Evolutionary conservation across 2,113 vertebrate species (phyloP).

Genomic region (Chlorodrepanis virens): DNA sequence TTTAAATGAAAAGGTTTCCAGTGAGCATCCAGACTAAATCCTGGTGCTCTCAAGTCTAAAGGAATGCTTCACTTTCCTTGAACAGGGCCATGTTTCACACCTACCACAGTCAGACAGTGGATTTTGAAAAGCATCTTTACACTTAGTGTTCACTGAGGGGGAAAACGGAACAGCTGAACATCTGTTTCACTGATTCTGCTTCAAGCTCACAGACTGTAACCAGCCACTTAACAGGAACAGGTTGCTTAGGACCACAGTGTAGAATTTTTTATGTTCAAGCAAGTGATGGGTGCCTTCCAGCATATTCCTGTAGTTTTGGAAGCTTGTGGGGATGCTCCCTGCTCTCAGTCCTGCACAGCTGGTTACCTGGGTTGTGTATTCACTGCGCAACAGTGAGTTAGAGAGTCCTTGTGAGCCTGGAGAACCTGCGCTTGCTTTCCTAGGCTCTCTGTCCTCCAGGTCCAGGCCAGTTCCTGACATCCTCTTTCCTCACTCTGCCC

Average conservation of each 20-base stretch:
- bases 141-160: neutral
- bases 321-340: neutral
- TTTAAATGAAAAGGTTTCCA: neutral
- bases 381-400: neutral
- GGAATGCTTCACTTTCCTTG: neutral
- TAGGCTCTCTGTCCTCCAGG: neutral
- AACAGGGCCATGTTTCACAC: neutral
- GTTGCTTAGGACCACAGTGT: neutral
- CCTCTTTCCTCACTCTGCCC: neutral
- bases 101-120: neutral
- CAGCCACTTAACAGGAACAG: neutral
- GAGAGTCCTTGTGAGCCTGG: neutral
- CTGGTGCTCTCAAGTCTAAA: neutral
- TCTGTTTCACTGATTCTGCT: neutral
- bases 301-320: neutral
- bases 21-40: neutral
- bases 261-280: neutral
- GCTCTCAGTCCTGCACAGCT: neutral
- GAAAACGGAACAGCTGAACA: neutral
- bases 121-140: neutral
- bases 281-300: neutral
- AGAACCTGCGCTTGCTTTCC: neutral
- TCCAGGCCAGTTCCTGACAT: neutral
- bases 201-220: neutral
- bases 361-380: neutral